Evolutionary conservation across 1,140 invertebrate species (phyloP).

Genomic region (Anastatus disparis): DNA sequence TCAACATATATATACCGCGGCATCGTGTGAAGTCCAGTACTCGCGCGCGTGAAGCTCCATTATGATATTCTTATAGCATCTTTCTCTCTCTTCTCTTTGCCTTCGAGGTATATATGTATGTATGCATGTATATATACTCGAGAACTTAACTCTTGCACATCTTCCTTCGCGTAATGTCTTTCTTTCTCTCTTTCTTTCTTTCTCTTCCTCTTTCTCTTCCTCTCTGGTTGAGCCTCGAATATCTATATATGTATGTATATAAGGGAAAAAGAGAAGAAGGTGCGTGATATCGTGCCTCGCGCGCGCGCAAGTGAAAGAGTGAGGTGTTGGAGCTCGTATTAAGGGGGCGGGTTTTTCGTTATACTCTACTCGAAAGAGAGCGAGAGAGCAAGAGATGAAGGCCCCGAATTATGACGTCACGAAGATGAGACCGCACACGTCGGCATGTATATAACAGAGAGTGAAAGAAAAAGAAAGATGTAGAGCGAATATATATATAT

Average conservation of each 20-base stretch:
- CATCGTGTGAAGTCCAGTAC: slow-evolving; percentile 67
- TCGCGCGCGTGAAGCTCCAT: slow-evolving; percentile 49
- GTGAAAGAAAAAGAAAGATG: background rate
- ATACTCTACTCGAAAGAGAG: no score
- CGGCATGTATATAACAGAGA: slow-evolving; percentile 34
- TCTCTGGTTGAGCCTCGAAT: background rate
- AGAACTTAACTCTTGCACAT: no score
- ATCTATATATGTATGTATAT: background rate
- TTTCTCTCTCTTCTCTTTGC: slow-evolving; percentile 58
- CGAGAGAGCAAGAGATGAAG: no score
- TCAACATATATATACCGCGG: slow-evolving; percentile 51
- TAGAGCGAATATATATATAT: slow-evolving; percentile 51
- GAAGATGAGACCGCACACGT: slow-evolving; percentile 67
- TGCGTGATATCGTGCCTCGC: slow-evolving; percentile 47
- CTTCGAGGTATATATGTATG: slow-evolving; percentile 59
- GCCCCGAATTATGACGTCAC: slow-evolving; percentile 68
- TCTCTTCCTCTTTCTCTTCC: slow-evolving; percentile 16
- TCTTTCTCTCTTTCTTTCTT: slow-evolving; percentile 35
- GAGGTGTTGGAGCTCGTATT: slow-evolving; percentile 65
- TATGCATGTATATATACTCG: no score
- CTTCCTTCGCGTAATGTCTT: slow-evolving; percentile 31
- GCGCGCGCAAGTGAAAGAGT: background rate
- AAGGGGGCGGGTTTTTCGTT: slow-evolving; percentile 65
- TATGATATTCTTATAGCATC: no score
- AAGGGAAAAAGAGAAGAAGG: slow-evolving; percentile 42